Evolutionary conservation across 2,113 vertebrate genomes (phyloP), one percentile per base, ranked within the genome.

Genomic region (Prunella himalayana): DNA sequence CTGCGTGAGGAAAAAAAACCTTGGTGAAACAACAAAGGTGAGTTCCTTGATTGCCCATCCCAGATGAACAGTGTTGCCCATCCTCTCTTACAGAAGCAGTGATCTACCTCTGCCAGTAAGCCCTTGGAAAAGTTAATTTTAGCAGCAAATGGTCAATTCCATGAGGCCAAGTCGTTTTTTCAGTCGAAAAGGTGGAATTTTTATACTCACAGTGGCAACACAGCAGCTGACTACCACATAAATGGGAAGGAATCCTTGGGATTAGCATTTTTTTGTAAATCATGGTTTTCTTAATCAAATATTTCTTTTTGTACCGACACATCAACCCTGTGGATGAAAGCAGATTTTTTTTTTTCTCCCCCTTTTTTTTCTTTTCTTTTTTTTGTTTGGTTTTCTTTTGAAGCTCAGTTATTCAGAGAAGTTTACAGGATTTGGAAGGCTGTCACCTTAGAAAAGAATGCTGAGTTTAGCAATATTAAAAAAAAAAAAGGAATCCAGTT

Each of bases 21-120:
- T 82, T 68, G 51, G 72, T 71, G 96, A 83, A 95, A 95, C 94
- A 88, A 45, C 49, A 45, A 70, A 90, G 95, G 95, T 94, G 75
- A 88, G 94, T 83, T 92, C 41, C 60, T 78, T 51, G 69, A 10
- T 91, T 97, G 95, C 87, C 95, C 97, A 93, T 95, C 92, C 95
- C 86, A 96, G 95, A 91, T 95, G 86, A 93, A 71, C 78, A 5
- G 66, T 93, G 75, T 93, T 97, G 92, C 96, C 97, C 95, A 37
- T 89, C 92, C 73, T 83, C 33, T 88, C 78, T 83, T 92, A 95
- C 95, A 95, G 97, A 94, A 98, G 97, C 98, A 97, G 98, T 98
- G 89, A 98, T 96, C 98, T 98, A 98, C 98, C 98, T 98, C 98
- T 98, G 98, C 98, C 98, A 93, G 93, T 78, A 96, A 97, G 91